Conservation (phyloP, 2,797 vertebrate genomes). For the Miichthys miiuy region DNA sequence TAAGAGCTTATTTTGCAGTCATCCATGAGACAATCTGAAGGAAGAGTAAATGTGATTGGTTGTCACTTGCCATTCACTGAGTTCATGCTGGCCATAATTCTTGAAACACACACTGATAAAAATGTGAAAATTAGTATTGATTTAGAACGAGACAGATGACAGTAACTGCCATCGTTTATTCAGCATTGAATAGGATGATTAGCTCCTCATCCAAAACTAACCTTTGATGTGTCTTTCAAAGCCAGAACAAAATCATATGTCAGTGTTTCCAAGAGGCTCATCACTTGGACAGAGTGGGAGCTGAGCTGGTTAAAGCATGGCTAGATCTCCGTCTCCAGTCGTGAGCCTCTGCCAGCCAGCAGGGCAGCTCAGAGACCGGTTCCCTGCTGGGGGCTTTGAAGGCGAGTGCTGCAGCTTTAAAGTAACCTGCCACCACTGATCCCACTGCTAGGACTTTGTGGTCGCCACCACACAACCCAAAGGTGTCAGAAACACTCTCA, state of each 20-base stretch:
- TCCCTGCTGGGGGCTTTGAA: conserved; percentile 49
- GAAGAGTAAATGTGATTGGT: neutral
- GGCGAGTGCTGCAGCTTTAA: conserved; percentile 14
- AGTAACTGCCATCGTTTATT: conserved; percentile 5
- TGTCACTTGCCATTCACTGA: neutral
- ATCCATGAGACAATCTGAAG: neutral
- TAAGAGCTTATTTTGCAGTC: neutral
- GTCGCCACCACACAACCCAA: conserved; percentile 11
- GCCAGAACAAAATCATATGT: conserved; percentile 12
- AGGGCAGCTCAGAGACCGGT: conserved; percentile 38
- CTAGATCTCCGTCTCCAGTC: conserved; percentile 7
- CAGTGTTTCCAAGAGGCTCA: conserved; percentile 4
- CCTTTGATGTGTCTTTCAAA: conserved; percentile 29
- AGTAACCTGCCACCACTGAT: conserved; percentile 35
- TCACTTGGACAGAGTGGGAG: neutral
- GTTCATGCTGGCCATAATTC: neutral
- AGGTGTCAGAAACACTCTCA: conserved; percentile 15
- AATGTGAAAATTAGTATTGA: neutral
- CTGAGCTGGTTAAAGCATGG: conserved; percentile 18
- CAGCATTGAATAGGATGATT: conserved; percentile 5
- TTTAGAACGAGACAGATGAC: neutral
- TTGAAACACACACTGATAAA: neutral
- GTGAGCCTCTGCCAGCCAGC: conserved; percentile 36
- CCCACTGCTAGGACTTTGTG: conserved; percentile 28
- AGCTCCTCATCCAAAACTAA: conserved; percentile 13